Base-by-base conservation (phyloP, 2,113 vertebrate genomes). In the Apodemus speciosus region DNA sequence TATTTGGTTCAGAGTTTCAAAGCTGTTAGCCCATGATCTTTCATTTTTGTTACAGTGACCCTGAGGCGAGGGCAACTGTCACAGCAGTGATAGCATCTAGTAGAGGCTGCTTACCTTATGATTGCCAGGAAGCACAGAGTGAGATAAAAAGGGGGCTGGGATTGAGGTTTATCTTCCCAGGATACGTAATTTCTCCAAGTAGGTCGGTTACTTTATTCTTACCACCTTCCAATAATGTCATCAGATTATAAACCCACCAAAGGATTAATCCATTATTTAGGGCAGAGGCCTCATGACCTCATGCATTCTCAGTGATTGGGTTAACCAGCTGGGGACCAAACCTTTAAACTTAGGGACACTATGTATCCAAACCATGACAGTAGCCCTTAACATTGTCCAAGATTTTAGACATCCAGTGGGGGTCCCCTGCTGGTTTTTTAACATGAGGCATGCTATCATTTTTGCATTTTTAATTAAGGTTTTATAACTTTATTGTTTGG, bases 401-500 rank as follows among this genome's bases (percentile, higher is more conserved):
- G 60, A 20, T 64, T 64, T 84, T 43, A 49, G 40, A 69, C 11
- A 86, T 51, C 84, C 8, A 25, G 64, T 35, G 43, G 64, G 40
- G 27, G 16, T 9, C 40, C 38, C 4, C 46, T 86, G 43, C 32
- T 69, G 46, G 18, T 60, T 58, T 93, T 85, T 80, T 8, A 77
- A 53, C 35, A 51, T 71, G 68, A 85, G 3, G 27, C 94, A 71
- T 83, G 11, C 76, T 91, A 85, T 95, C 91, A 35, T 77, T 87
- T 86, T 27, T 90, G 8, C 3, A 80, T 40, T 87, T 93, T 94
- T 60, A 84, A 66, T 75, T 86, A 8, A 96, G 56, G 95, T 91
- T 95, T 96, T 9, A 40, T 84, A 66, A 81, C 7, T 96, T 83
- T 85, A 9, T 85, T 96, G 11, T 96, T 97, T 95, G 96, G 86